These are phyloP conservation scores for Gobio gobio DNA, from an alignment of 2,113 vertebrate species.

Conservation along the genomic window DNA sequence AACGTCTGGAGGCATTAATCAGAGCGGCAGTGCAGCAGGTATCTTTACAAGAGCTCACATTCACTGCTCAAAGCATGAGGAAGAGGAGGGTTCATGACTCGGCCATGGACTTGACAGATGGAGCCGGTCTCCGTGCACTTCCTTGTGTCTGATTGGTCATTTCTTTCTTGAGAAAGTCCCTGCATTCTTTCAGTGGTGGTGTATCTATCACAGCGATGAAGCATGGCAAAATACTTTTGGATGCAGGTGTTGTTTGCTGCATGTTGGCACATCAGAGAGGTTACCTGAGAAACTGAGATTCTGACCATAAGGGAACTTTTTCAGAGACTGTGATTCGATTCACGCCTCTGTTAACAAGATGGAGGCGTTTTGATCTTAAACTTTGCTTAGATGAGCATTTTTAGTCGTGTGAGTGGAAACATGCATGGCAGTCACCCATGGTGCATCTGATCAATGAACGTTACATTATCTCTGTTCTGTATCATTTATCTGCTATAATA, in stretches of 20 bases:
- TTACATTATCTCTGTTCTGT: constrained; percentile 21
- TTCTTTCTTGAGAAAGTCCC: constrained; percentile 63
- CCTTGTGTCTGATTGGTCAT: constrained; percentile 54
- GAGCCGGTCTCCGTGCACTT: constrained; percentile 1
- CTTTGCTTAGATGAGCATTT: constrained; percentile 62
- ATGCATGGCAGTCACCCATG: constrained; percentile 47
- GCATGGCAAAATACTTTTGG: constrained; percentile 69
- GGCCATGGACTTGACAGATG: constrained; percentile 49
- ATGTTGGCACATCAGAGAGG: constrained; percentile 57
- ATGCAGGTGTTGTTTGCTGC: constrained; percentile 70
- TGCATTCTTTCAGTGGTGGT: constrained; percentile 61
- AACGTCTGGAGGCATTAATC: constrained; percentile 43
- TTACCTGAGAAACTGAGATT: constrained; percentile 57
- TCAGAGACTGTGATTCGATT: constrained; percentile 54
- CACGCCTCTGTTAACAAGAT: constrained; percentile 66
- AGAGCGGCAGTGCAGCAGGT: constrained; percentile 32
- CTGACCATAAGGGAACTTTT: constrained; percentile 54
- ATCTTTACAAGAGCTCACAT: constrained; percentile 29
- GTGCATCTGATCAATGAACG: constrained; percentile 34
- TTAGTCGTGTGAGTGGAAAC: constrained; percentile 45
- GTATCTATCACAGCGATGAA: constrained; percentile 61
- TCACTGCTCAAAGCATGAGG: constrained; percentile 5
- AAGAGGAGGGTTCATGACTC: constrained; percentile 48
- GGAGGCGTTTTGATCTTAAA: constrained; percentile 65
- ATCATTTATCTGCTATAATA: constrained; percentile 10